Conservation (phyloP, 1,140 invertebrate species). For the Mizuhopecten yessoensis region DNA sequence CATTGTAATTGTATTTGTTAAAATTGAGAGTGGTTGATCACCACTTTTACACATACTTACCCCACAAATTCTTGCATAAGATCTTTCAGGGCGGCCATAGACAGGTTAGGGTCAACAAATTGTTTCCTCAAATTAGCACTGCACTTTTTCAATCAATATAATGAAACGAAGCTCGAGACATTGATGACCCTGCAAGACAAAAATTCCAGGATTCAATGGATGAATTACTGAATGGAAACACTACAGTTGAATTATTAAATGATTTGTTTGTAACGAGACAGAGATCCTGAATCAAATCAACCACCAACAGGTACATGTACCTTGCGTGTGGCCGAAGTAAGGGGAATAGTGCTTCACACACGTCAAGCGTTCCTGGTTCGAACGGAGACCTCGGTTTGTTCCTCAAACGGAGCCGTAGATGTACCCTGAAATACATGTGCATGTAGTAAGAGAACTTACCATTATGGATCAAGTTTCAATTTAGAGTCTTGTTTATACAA, state of each 20-base stretch:
- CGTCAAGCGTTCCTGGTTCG: conserved; percentile 85
- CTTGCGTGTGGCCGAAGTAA: conserved; percentile 87
- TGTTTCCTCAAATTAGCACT: conserved; percentile 81
- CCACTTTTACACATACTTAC: too few relatives aligned
- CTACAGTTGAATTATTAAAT: too few relatives aligned
- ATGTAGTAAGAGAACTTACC: too few relatives aligned
- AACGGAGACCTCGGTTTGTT: conserved; percentile 89
- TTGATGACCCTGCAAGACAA: conserved; percentile 87
- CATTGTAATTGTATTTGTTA: too few relatives aligned
- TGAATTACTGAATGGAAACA: too few relatives aligned
- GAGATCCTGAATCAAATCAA: too few relatives aligned
- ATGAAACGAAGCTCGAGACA: conserved; percentile 87
- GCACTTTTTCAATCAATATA: conserved; percentile 83
- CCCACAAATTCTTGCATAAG: conserved; percentile 88
- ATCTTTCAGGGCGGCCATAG: conserved; percentile 85
- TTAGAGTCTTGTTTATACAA: too few relatives aligned
- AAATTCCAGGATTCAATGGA: too few relatives aligned
- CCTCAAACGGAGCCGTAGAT: conserved; percentile 86
- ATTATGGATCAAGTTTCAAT: too few relatives aligned
- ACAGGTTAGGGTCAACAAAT: conserved; percentile 83
- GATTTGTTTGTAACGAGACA: too few relatives aligned
- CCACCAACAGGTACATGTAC: too few relatives aligned
- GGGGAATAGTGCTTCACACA: conserved; percentile 89
- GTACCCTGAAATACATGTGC: conserved; percentile 66
- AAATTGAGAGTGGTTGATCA: too few relatives aligned